Conservation (phyloP, 2,888 invertebrate genomes). For the Dichetophora obliterata region DNA sequence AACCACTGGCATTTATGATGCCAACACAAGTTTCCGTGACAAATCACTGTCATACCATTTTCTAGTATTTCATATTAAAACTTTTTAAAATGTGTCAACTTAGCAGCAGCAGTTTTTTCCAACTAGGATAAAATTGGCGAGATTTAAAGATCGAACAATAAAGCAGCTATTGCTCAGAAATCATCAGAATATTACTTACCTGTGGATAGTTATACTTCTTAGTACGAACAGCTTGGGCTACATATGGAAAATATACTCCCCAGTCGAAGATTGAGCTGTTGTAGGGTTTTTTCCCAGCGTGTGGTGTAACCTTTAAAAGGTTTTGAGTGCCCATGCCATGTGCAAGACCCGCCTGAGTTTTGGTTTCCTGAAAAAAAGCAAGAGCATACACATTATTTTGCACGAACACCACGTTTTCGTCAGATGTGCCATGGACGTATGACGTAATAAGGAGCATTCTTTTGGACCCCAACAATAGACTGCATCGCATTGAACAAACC, state of each 20-base stretch:
- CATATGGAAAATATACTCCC: slow-evolving; percentile 75
- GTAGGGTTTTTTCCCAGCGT: slow-evolving; percentile 74
- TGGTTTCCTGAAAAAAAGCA: slow-evolving; percentile 61
- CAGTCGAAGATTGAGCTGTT: slow-evolving; percentile 71
- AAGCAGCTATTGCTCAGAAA: too few species aligned
- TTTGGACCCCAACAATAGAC: slow-evolving; percentile 1
- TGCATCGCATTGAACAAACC: slow-evolving; percentile 55
- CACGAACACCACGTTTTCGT: slow-evolving; percentile 29
- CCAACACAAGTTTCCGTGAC: too few species aligned
- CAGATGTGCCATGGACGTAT: background rate
- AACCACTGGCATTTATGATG: too few species aligned
- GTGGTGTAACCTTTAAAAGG: slow-evolving; percentile 72
- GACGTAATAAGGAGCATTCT: slow-evolving; percentile 34
- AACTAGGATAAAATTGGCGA: background rate
- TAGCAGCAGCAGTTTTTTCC: too few species aligned
- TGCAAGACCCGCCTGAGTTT: slow-evolving; percentile 57
- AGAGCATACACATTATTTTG: background rate
- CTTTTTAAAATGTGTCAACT: too few species aligned
- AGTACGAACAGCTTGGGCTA: slow-evolving; percentile 77
- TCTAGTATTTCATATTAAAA: background rate
- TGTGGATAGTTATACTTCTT: slow-evolving; percentile 79
- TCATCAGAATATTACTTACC: slow-evolving; percentile 67
- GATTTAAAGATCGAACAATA: too few species aligned
- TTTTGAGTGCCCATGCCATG: slow-evolving; percentile 72
- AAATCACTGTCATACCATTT: too few species aligned